A percentile compares a stretch with the other conserved stretches of the same genome.
These are phyloP conservation scores for Lamellibrachia columna DNA, from an alignment of 2,888 invertebrate species.

Conservation along the genomic window DNA sequence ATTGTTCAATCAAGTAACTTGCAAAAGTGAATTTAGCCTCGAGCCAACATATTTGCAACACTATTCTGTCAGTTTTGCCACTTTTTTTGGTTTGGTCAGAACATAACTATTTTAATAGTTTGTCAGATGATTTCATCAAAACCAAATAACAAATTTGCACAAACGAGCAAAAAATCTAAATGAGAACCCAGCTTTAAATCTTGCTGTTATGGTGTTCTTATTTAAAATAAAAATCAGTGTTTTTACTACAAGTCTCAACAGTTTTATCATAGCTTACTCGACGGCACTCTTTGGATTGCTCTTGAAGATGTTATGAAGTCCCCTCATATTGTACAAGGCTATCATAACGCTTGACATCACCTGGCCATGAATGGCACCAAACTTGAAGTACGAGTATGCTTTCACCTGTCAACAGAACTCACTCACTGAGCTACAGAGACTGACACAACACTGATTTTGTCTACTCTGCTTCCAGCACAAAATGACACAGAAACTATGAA, in stretches of 20 bases:
- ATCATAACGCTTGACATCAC: constrained; percentile 55
- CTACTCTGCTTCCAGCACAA: background rate
- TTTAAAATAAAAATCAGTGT: background rate
- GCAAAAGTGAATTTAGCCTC: no score
- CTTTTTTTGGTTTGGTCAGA: no score
- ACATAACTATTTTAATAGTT: no score
- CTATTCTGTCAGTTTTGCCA: no score
- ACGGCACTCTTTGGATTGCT: constrained; percentile 48
- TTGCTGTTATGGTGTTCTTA: background rate
- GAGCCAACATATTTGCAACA: no score
- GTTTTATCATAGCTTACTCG: constrained; percentile 46
- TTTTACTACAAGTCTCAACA: background rate
- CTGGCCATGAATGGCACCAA: constrained; percentile 54
- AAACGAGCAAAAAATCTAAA: no score
- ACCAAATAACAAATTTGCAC: no score
- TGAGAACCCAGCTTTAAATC: no score
- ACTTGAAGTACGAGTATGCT: constrained; percentile 52
- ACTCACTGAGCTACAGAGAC: background rate
- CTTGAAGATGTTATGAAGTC: constrained; percentile 44
- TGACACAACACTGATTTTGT: background rate
- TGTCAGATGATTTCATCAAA: no score
- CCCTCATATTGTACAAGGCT: constrained; percentile 54
- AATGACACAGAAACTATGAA: no score
- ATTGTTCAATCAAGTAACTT: no score
- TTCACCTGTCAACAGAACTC: constrained; percentile 45